Conservation (phyloP, 2,113 vertebrate genomes). For the human region GRCh38 chr3:6381001-6381500, state of each 20-base stretch:
- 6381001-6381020: not conserved
- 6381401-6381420: not conserved
- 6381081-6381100: not conserved
- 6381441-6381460: not conserved
- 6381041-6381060: not conserved
- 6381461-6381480: slow-evolving; percentile 7
- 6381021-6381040: not conserved
- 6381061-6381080: not conserved
- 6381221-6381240: slow-evolving; percentile 41
- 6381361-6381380: not conserved
- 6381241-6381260: slow-evolving; percentile 26
- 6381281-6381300: slow-evolving; percentile 49
- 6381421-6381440: slow-evolving; percentile 17
- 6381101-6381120: not conserved
- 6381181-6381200: not conserved
- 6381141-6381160: slow-evolving; percentile 7
- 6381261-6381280: slow-evolving; percentile 30
- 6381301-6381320: not conserved
- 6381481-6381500: not conserved
- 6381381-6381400: not conserved
- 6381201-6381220: slow-evolving; percentile 41
- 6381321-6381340: not conserved
- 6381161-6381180: slow-evolving; percentile 11
- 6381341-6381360: not conserved
- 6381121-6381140: not conserved